Percentiles rank a stretch among this genome's conserved stretches.
Conservation (phyloP, 2,797 vertebrate species). For the Emys orbicularis region DNA sequence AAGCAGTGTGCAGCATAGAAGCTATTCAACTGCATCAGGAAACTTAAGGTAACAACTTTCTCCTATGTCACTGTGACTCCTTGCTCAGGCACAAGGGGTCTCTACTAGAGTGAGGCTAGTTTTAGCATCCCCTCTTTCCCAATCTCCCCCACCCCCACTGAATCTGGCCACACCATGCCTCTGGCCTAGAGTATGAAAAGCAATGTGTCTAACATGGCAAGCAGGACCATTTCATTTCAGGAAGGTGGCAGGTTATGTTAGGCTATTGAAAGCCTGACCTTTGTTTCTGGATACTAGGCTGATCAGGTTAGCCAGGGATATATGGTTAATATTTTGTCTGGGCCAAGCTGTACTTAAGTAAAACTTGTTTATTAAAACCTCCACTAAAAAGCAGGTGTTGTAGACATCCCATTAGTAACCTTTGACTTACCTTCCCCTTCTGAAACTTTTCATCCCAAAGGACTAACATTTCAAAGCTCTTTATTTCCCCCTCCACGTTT, state of each 20-base stretch:
- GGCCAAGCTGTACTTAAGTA: constrained; percentile 44
- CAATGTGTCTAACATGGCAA: not conserved
- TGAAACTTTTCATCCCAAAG: constrained; percentile 69
- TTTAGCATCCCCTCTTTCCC: not conserved
- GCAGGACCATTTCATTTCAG: constrained; percentile 31
- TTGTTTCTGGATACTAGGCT: constrained; percentile 46
- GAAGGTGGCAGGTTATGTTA: constrained; percentile 39
- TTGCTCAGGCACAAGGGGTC: constrained; percentile 1
- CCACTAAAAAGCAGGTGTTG: constrained; percentile 67
- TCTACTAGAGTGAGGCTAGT: not conserved
- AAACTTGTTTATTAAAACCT: constrained; percentile 69
- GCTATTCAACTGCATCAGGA: constrained; percentile 4
- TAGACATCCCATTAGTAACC: constrained; percentile 71
- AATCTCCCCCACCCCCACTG: not conserved
- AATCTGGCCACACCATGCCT: not conserved
- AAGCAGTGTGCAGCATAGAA: not conserved
- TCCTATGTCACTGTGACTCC: not conserved
- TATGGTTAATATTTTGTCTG: constrained; percentile 36
- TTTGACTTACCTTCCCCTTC: constrained; percentile 69
- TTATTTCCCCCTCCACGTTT: constrained; percentile 54
- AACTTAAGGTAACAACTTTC: constrained; percentile 29
- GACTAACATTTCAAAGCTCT: constrained; percentile 65
- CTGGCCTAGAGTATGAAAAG: accelerated
- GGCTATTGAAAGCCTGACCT: constrained; percentile 54
- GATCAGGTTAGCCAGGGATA: constrained; percentile 46